A percentile compares a stretch with the other conserved stretches of the same genome.
Evolutionary conservation across 2,888 invertebrate species (phyloP).

Genomic region (Melipona bicolor): DNA sequence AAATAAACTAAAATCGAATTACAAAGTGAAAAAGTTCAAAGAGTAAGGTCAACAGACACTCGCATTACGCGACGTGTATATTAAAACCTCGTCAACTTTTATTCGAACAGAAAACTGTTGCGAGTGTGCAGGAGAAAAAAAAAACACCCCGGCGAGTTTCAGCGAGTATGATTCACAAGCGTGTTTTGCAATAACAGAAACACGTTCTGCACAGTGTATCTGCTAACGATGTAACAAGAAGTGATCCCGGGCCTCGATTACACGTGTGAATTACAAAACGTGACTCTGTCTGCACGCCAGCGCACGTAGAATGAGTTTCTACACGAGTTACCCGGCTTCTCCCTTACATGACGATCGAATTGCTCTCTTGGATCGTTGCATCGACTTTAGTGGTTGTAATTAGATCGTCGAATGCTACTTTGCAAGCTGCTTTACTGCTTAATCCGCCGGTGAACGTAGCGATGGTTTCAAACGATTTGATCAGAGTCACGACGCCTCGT

Average conservation of each 20-base stretch:
- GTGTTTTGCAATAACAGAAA: constrained; percentile 12
- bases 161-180: no score
- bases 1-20: no score
- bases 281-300: constrained; percentile 13
- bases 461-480: not conserved
- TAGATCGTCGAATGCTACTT: constrained; percentile 57
- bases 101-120: no score
- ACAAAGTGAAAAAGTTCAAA: no score
- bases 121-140: no score
- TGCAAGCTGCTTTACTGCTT: constrained; percentile 16
- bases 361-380: constrained; percentile 61
- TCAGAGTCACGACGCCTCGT: not conserved
- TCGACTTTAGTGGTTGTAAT: constrained; percentile 66
- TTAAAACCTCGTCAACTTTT: no score
- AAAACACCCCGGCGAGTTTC: no score
- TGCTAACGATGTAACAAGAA: constrained; percentile 10
- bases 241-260: constrained; percentile 2
- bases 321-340: not conserved
- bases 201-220: not conserved
- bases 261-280: constrained; percentile 37
- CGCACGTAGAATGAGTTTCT: constrained; percentile 1
- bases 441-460: not conserved
- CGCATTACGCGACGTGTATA: no score
- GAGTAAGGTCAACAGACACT: no score
- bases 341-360: constrained; percentile 65